Evolutionary conservation across 2,113 vertebrate genomes (phyloP).

Genomic region (Nothocercus nigrocapillus): DNA sequence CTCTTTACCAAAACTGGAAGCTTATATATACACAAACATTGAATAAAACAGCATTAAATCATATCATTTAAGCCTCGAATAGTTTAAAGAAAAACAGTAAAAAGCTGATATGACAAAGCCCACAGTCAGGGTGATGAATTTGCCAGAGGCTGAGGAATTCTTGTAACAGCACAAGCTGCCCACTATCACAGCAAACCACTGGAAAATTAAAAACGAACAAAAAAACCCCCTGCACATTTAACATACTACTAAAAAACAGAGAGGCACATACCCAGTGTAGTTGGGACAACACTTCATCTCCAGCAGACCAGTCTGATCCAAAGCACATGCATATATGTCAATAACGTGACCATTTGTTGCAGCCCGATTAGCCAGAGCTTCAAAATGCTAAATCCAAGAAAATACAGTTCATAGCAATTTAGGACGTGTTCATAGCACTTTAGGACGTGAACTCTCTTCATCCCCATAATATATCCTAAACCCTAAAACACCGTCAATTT

Average conservation of each 20-base stretch:
- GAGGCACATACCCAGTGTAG: constrained; percentile 87
- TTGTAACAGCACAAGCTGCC: background rate
- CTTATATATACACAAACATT: background rate
- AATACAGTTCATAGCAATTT: constrained; percentile 33
- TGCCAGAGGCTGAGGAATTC: background rate
- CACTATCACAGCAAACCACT: background rate
- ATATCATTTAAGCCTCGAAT: background rate
- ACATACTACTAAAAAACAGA: background rate
- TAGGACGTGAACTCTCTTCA: background rate
- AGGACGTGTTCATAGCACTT: rapidly evolving
- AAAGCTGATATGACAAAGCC: rapidly evolving
- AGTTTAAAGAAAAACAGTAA: background rate
- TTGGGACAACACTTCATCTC: constrained; percentile 99
- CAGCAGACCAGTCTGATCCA: constrained; percentile 95
- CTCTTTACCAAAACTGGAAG: background rate
- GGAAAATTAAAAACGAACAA: background rate
- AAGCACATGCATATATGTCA: constrained; percentile 95
- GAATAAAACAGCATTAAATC: background rate
- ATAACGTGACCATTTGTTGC: constrained; percentile 93
- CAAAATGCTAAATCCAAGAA: constrained; percentile 87
- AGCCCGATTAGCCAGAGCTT: constrained; percentile 91
- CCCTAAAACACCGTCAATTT: background rate
- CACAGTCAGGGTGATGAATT: background rate
- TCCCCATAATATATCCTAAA: background rate
- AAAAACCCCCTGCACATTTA: background rate